A percentile compares a stretch with the other conserved stretches of the same genome.
phyloP scores from a whole-genome alignment of 2,888 invertebrate genomes.

The Amphiduros pacificus region DNA sequence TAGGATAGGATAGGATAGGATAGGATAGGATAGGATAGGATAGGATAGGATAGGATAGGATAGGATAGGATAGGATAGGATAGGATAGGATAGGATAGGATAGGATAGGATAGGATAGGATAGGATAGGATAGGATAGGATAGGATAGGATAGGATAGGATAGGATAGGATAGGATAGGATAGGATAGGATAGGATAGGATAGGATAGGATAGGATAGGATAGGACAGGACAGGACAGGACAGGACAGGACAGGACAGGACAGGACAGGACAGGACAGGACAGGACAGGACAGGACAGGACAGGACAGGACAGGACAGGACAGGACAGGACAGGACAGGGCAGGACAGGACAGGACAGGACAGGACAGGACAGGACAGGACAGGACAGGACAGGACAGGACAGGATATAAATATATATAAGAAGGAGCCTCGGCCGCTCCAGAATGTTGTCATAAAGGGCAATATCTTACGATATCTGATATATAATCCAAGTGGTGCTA shows the following conservation, averaged over 20 bases:
- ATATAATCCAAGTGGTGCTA: too few relatives aligned
- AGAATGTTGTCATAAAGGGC: too few relatives aligned
- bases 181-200: constrained; percentile 11
- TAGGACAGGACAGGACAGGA: constrained; percentile 6
- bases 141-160: constrained; percentile 8
- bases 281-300: neutral
- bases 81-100: constrained; percentile 6
- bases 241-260: neutral
- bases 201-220: constrained; percentile 5
- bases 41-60: neutral
- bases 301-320: neutral
- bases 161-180: constrained; percentile 9
- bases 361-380: constrained; percentile 1
- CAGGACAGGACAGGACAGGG: neutral
- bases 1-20: constrained; percentile 4
- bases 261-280: neutral
- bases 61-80: constrained; percentile 1
- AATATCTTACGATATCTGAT: too few relatives aligned
- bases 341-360: neutral
- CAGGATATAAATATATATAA: too few relatives aligned
- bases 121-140: constrained; percentile 8
- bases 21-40: constrained; percentile 4
- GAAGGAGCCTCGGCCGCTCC: too few relatives aligned
- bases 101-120: constrained; percentile 11
- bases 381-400: constrained; percentile 5